phyloP scores from a whole-genome alignment of 2,113 vertebrate species.

The Calonectris borealis region DNA sequence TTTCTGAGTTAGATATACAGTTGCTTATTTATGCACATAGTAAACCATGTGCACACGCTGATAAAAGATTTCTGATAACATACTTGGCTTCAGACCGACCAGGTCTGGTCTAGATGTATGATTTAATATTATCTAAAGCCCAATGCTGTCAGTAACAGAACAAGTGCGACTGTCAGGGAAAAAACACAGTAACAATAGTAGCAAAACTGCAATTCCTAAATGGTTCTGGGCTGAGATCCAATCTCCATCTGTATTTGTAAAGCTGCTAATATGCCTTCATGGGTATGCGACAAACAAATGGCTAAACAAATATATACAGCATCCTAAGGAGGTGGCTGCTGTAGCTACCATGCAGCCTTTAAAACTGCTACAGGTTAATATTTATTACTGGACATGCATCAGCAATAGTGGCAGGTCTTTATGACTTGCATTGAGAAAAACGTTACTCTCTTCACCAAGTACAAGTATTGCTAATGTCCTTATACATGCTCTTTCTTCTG shows the following conservation, averaged over 20 bases:
- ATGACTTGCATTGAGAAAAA: background rate
- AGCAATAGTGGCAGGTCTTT: background rate
- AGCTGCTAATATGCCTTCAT: background rate
- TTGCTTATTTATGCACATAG: background rate
- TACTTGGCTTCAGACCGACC: background rate
- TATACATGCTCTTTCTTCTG: background rate
- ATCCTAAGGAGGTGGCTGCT: background rate
- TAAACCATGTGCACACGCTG: background rate
- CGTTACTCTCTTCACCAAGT: background rate
- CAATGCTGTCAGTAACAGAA: background rate
- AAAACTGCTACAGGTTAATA: background rate
- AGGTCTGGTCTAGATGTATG: background rate
- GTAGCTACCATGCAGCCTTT: background rate
- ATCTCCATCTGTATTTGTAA: slow-evolving; percentile 8
- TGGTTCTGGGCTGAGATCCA: slow-evolving; percentile 49
- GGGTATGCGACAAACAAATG: background rate
- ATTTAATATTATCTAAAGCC: background rate
- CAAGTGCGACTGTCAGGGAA: background rate
- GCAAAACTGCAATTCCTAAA: slow-evolving; percentile 13
- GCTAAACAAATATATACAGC: background rate
- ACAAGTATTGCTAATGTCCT: background rate
- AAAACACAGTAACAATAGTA: background rate
- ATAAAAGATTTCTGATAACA: background rate
- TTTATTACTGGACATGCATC: background rate
- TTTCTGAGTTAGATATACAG: background rate